phyloP scores from a whole-genome alignment of 2,888 invertebrate genomes.

The Apamea crenata region DNA sequence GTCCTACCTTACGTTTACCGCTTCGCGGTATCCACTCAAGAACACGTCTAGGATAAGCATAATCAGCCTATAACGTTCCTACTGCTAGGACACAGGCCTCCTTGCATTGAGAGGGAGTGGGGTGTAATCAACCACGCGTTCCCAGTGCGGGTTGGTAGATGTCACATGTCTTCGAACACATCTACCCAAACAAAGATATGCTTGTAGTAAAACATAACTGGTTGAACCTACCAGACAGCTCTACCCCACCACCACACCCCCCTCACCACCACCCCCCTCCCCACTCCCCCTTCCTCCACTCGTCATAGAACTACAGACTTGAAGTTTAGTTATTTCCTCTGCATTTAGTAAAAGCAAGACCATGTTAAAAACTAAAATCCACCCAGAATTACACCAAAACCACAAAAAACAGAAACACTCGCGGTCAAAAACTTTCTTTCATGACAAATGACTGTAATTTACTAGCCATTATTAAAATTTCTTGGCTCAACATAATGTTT shows the following conservation, averaged over 20 bases:
- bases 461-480: conserved; percentile 39
- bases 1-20: too few relatives aligned
- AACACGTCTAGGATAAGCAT: not conserved
- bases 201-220: too few relatives aligned
- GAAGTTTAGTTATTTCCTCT: not conserved
- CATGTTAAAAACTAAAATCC: not conserved
- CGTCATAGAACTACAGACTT: not conserved
- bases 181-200: not conserved
- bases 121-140: too few relatives aligned
- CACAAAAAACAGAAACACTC: conserved; percentile 21
- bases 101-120: too few relatives aligned
- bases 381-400: not conserved
- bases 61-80: too few relatives aligned
- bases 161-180: too few relatives aligned
- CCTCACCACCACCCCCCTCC: too few relatives aligned
- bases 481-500: conserved; percentile 46
- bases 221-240: too few relatives aligned
- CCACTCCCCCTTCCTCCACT: too few relatives aligned
- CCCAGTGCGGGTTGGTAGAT: too few relatives aligned
- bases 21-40: not conserved
- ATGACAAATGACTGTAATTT: conserved; percentile 40
- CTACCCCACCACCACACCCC: too few relatives aligned
- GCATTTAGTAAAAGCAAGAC: not conserved
- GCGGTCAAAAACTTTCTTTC: conserved; percentile 30
- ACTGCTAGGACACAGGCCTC: too few relatives aligned